Base-by-base conservation (phyloP, 2,113 vertebrate species). In the Phocoena phocoena region DNA sequence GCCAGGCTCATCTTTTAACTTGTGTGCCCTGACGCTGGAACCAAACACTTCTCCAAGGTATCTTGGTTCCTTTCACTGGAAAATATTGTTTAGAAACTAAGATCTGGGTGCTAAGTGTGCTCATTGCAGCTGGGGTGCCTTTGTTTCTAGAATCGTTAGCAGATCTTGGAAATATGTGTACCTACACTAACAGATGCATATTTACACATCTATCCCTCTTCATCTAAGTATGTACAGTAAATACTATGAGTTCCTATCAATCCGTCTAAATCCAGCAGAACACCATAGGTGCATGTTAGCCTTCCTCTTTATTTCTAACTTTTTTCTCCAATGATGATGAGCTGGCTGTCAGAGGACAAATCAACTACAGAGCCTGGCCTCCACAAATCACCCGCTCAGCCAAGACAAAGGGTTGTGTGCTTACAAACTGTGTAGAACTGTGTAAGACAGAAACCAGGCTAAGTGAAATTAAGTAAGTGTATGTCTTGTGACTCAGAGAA, bases 271-370 rank as follows among this genome's bases (percentile, higher is more conserved):
- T 79, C 20, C 4, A 36, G 1, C 5, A 33, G 21, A 68, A 31
- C 0, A 23, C 13, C 28, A 3, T 0, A 58, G 13, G 21, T 10
- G 58, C 9, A 6, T 4, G 1, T n/a, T 18, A 47, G 17, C 83
- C 41, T 87, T n/a, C 38, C 26, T 80, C 44, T 62, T 87, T 18
- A 13, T 47, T 17, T 63, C 15, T 67, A 31, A 70, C 36, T 44
- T 71, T 18, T 6, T 44, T 65, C 41, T 47, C 62, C 15, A 20
- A 4, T 0, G 17, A 15, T 50, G 92, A 44, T 44, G 62, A 71
- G 10, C 20, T 60, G 33, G 26, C 11, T 60, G 20, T 28, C 41
- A 17, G 9, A 71, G 15, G 36, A 58, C 33, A 18, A 18, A 65
- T 8, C 25, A 20, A 9, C 20, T 17, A 6, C 9, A 18, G 13